Conservation (phyloP, 2,113 vertebrate genomes). For the Lipophrys pholis region DNA sequence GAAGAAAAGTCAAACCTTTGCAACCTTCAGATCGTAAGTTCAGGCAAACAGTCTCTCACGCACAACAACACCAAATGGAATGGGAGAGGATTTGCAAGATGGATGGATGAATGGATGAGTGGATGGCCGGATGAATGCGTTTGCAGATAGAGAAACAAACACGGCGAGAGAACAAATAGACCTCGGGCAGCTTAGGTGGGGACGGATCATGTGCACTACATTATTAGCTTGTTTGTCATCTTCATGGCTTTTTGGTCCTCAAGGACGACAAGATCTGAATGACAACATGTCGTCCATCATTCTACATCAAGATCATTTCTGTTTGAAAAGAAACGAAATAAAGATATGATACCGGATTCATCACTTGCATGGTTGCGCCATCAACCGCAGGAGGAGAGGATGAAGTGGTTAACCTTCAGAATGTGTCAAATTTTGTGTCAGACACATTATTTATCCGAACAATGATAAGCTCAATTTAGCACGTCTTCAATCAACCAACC, state of each 20-base stretch:
- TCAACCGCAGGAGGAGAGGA: slow-evolving; percentile 42
- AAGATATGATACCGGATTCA: slow-evolving; percentile 46
- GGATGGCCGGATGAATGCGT: slow-evolving; percentile 58
- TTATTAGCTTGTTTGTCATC: slow-evolving; percentile 61
- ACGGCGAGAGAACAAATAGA: slow-evolving; percentile 72
- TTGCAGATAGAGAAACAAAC: slow-evolving; percentile 72
- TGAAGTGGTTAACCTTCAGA: slow-evolving; percentile 72
- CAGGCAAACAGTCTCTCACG: slow-evolving; percentile 46
- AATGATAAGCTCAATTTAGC: slow-evolving; percentile 66
- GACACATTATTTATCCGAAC: slow-evolving; percentile 64
- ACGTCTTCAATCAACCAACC: slow-evolving; percentile 39
- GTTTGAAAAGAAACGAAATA: slow-evolving; percentile 16
- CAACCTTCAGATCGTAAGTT: slow-evolving; percentile 73
- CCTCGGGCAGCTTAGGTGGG: slow-evolving; percentile 51
- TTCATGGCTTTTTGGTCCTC: slow-evolving; percentile 49
- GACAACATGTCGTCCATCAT: slow-evolving; percentile 36
- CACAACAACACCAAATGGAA: slow-evolving; percentile 42
- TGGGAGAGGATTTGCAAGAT: slow-evolving; percentile 67
- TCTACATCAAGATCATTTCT: slow-evolving; percentile 40
- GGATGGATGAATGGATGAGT: slow-evolving; percentile 73
- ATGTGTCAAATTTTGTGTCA: slow-evolving; percentile 54
- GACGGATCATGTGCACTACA: slow-evolving; percentile 40
- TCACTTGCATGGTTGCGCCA: slow-evolving; percentile 45
- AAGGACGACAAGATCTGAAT: slow-evolving; percentile 43
- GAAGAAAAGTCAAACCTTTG: slow-evolving; percentile 53